Percentiles rank a stretch among this genome's conserved stretches.
These are phyloP conservation scores for Galeopsomyia nigrocyanea DNA, from an alignment of 2,888 invertebrate species.

Conservation along the genomic window DNA sequence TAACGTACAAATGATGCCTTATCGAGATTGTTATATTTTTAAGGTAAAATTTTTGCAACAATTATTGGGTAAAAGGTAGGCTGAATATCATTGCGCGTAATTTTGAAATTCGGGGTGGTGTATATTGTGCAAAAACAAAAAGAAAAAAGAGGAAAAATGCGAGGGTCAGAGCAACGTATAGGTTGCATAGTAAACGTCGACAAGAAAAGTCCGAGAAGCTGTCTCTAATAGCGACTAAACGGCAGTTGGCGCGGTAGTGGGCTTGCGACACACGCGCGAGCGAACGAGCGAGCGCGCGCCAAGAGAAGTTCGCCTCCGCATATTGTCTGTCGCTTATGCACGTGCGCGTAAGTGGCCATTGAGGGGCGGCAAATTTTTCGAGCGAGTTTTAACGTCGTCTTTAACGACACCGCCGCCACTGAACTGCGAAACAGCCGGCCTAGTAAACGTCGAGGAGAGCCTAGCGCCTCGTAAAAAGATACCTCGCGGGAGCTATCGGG, in stretches of 20 bases:
- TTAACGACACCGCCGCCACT: slow-evolving; percentile 23
- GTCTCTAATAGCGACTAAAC: slow-evolving; percentile 24
- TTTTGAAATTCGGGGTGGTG: not conserved
- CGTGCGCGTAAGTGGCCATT: slow-evolving; percentile 5
- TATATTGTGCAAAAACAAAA: slow-evolving; percentile 6
- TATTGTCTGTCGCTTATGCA: slow-evolving; percentile 28
- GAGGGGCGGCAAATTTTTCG: slow-evolving; percentile 28
- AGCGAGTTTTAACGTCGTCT: slow-evolving; percentile 34
- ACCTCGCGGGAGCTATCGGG: slow-evolving; percentile 14
- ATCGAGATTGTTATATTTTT: no score
- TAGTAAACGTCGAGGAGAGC: slow-evolving; percentile 14
- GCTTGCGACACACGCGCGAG: slow-evolving; percentile 27
- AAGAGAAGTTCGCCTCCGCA: slow-evolving; percentile 28
- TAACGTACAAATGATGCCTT: no score
- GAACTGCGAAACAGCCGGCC: not conserved
- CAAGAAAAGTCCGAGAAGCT: not conserved
- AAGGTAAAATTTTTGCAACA: no score
- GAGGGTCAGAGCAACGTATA: not conserved
- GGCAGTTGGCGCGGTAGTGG: slow-evolving; percentile 14
- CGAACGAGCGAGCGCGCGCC: no score
- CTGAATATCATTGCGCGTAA: no score
- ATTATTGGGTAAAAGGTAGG: no score
- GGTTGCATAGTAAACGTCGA: not conserved
- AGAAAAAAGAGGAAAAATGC: slow-evolving; percentile 17
- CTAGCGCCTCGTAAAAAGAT: slow-evolving; percentile 43